These are phyloP conservation scores for Drosophila tripunctata DNA, from an alignment of 2,888 invertebrate genomes.

Conservation along the genomic window DNA sequence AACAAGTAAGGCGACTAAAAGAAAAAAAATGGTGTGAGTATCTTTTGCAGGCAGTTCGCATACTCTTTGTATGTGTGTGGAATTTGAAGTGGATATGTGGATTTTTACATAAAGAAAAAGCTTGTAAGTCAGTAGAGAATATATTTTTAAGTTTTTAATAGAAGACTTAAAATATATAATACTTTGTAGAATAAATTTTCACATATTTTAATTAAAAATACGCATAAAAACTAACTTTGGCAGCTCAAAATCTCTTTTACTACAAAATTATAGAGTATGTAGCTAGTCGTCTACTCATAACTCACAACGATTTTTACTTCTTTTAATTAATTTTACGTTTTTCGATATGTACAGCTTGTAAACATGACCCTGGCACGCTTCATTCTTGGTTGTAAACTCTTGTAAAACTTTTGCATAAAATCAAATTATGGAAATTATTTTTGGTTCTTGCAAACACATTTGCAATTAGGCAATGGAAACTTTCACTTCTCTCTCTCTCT, in stretches of 20 bases:
- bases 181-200: too few species aligned
- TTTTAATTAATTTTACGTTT: conserved; percentile 67
- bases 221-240: too few species aligned
- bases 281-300: not conserved
- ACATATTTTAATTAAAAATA: too few species aligned
- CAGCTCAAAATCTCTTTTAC: too few species aligned
- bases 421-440: conserved; percentile 73
- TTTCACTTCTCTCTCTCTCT: conserved; percentile 21
- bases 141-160: not conserved
- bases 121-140: too few species aligned
- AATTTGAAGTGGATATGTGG: not conserved
- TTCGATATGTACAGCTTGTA: conserved; percentile 29
- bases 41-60: conserved; percentile 6
- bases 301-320: not conserved
- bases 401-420: conserved; percentile 43
- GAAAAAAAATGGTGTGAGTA: not conserved
- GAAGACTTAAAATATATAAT: not conserved
- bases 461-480: conserved; percentile 71
- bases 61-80: not conserved
- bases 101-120: not conserved
- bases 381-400: conserved; percentile 30
- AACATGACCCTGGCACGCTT: conserved; percentile 34
- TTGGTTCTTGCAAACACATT: conserved; percentile 44
- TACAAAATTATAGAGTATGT: not conserved
- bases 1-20: not conserved